A percentile compares a stretch with the other conserved stretches of the same genome.
phyloP scores from a whole-genome alignment of 1,140 invertebrate genomes.

The Papilio dardanus region DNA sequence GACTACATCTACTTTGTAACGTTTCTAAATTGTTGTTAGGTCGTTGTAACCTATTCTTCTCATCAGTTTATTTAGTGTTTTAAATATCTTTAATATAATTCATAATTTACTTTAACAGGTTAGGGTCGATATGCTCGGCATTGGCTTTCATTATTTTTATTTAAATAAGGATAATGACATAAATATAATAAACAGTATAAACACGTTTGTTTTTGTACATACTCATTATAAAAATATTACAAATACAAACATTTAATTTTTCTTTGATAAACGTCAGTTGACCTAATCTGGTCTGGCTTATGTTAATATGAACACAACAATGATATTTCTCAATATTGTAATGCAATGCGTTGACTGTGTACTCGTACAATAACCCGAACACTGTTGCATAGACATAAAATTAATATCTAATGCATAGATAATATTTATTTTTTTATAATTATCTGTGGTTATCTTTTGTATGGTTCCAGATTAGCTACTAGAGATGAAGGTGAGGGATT shows the following conservation, averaged over 20 bases:
- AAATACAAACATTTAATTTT: slow-evolving; percentile 29
- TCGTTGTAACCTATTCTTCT: no score
- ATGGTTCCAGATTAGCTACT: no score
- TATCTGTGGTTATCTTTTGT: no score
- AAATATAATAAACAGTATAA: neutral
- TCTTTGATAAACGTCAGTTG: slow-evolving; percentile 42
- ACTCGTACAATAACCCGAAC: neutral
- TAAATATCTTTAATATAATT: no score
- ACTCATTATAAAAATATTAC: slow-evolving; percentile 5
- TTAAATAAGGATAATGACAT: neutral
- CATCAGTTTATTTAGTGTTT: no score
- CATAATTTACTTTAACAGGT: neutral
- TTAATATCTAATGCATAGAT: neutral
- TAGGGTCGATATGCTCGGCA: neutral
- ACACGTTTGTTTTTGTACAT: neutral
- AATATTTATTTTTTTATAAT: neutral
- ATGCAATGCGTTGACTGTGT: slow-evolving; percentile 37
- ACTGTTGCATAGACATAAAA: slow-evolving; percentile 12
- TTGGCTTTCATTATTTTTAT: neutral
- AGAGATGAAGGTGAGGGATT: no score
- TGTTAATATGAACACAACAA: slow-evolving; percentile 37
- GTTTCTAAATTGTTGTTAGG: no score
- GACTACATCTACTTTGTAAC: no score
- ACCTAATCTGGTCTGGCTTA: slow-evolving; percentile 42
- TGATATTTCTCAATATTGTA: slow-evolving; percentile 45